Evolutionary conservation across 2,888 invertebrate species (phyloP).

Genomic region (Galerucella nymphaeae): DNA sequence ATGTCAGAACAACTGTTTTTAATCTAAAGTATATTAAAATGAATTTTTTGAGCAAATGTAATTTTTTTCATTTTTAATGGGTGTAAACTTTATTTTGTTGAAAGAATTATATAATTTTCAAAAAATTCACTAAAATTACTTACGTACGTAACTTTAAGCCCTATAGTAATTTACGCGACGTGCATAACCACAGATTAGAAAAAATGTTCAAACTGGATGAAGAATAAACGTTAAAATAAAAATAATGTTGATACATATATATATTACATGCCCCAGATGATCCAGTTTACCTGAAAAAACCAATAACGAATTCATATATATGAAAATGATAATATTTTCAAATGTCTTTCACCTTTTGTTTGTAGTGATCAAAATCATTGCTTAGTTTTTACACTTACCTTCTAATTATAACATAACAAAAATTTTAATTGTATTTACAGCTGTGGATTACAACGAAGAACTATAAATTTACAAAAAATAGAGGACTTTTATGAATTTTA

Average conservation of each 20-base stretch:
- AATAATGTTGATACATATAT: conserved; percentile 38
- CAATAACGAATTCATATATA: conserved; percentile 38
- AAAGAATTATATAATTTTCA: not conserved
- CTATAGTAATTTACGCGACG: conserved; percentile 11
- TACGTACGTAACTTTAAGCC: conserved; percentile 11
- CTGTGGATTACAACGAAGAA: conserved; percentile 53
- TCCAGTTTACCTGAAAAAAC: conserved; percentile 36
- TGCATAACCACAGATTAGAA: conserved; percentile 23
- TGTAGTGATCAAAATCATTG: conserved; percentile 49
- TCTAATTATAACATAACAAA: conserved; percentile 61
- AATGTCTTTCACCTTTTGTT: conserved; percentile 59
- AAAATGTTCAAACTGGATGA: conserved; percentile 36
- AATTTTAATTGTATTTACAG: conserved; percentile 58
- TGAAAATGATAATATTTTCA: conserved; percentile 47
- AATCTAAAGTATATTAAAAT: too few relatives aligned
- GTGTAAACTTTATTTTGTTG: not conserved
- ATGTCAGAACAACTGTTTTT: not conserved
- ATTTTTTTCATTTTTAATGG: not conserved
- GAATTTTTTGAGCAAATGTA: not conserved
- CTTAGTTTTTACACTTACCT: conserved; percentile 54
- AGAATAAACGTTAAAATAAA: conserved; percentile 35
- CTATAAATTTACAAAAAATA: conserved; percentile 60
- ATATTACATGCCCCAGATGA: conserved; percentile 31
- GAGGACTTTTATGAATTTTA: conserved; percentile 50
- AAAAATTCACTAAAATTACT: not conserved